phyloP scores from a whole-genome alignment of 1,140 invertebrate genomes.

The Eurosta solidaginis region DNA sequence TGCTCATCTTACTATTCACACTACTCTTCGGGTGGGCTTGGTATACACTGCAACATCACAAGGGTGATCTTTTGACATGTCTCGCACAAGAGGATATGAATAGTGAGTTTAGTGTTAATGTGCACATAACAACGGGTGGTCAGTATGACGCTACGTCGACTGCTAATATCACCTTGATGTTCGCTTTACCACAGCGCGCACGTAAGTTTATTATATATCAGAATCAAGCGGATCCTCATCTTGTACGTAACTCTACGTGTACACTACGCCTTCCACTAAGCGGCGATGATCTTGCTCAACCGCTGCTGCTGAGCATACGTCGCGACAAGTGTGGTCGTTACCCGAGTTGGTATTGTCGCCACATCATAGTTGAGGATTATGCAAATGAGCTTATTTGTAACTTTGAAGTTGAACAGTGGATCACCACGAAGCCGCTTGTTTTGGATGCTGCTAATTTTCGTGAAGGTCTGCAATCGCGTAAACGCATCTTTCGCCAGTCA shows the following conservation, averaged over 20 bases:
- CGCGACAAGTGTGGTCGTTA: constrained; percentile 28
- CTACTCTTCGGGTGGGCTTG: neutral
- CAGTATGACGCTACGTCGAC: constrained; percentile 9
- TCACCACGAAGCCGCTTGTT: neutral
- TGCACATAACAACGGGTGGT: constrained; percentile 30
- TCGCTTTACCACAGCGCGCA: neutral
- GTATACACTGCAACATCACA: neutral
- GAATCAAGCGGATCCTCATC: constrained; percentile 29
- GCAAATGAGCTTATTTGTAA: neutral
- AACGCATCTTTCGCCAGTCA: neutral
- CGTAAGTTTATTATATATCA: constrained; percentile 21
- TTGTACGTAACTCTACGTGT: constrained; percentile 12
- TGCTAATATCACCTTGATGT: constrained; percentile 22
- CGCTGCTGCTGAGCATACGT: neutral
- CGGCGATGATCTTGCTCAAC: neutral
- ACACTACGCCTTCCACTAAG: constrained; percentile 10
- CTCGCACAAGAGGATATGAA: neutral
- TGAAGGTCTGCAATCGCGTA: neutral
- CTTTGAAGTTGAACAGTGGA: constrained; percentile 1
- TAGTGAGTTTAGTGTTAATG: neutral
- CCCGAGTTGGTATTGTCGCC: constrained; percentile 33
- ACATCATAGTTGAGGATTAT: neutral
- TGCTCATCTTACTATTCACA: neutral
- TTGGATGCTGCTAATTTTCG: neutral
- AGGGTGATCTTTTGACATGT: neutral